phyloP scores from a whole-genome alignment of 1,140 invertebrate species.

The Drosophila auraria region DNA sequence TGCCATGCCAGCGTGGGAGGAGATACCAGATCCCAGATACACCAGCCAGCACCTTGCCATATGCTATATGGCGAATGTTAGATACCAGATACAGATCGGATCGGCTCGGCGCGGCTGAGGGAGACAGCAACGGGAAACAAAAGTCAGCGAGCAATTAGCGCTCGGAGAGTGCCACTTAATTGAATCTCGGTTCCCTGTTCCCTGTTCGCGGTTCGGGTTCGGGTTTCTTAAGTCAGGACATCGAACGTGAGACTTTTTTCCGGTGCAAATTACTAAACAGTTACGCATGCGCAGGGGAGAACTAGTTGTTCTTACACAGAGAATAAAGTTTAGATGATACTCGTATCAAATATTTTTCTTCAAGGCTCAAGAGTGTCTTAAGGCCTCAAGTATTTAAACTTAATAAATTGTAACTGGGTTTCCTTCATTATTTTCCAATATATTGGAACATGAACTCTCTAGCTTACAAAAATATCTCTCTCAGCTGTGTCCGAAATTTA shows the following conservation, averaged over 20 bases:
- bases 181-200: conserved; percentile 26
- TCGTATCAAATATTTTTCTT: too few relatives aligned
- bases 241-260: conserved; percentile 50
- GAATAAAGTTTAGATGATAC: too few relatives aligned
- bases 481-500: background rate
- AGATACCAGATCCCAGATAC: conserved; percentile 52
- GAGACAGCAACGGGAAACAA: conserved; percentile 37
- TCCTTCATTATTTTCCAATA: too few relatives aligned
- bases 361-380: too few relatives aligned
- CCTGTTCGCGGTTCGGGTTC: conserved; percentile 6
- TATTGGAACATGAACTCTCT: too few relatives aligned
- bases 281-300: conserved; percentile 71
- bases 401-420: too few relatives aligned
- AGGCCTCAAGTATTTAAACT: too few relatives aligned
- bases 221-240: conserved; percentile 21
- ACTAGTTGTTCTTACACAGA: conserved; percentile 51
- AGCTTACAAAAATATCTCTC: background rate
- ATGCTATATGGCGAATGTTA: conserved; percentile 6
- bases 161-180: conserved; percentile 53
- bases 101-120: background rate
- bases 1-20: conserved; percentile 62
- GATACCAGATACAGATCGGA: conserved; percentile 40
- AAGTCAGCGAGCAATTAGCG: conserved; percentile 68
- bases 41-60: conserved; percentile 7
- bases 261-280: conserved; percentile 76